Evolutionary conservation across 2,113 vertebrate genomes (phyloP).

Genomic region (Promerops cafer): DNA sequence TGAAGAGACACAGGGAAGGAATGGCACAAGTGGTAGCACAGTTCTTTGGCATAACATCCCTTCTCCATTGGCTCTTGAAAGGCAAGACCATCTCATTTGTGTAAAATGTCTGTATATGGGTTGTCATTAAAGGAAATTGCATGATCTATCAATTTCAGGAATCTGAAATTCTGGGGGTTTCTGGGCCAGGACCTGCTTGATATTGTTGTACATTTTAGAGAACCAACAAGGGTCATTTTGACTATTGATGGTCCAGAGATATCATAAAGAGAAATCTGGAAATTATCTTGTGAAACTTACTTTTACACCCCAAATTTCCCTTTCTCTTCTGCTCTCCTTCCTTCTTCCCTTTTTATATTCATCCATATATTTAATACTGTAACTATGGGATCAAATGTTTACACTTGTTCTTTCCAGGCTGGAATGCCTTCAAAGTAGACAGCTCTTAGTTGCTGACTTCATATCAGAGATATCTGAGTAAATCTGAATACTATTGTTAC

Average conservation of each 20-base stretch:
- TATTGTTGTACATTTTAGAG: background rate
- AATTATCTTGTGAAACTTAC: background rate
- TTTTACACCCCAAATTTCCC: background rate
- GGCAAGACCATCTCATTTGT: background rate
- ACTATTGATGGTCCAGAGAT: background rate
- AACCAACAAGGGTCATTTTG: accelerated
- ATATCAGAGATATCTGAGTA: background rate
- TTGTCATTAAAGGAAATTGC: background rate
- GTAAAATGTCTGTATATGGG: background rate
- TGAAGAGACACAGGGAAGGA: background rate
- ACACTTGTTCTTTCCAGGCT: background rate
- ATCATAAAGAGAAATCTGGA: background rate
- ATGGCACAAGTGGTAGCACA: background rate
- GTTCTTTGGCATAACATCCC: background rate
- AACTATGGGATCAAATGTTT: background rate
- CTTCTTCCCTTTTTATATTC: background rate
- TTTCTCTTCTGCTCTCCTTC: background rate
- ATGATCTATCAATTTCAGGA: background rate
- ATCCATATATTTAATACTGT: background rate
- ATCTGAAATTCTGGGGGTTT: background rate
- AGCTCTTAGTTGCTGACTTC: background rate
- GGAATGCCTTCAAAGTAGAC: background rate
- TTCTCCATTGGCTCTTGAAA: background rate
- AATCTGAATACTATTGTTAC: background rate
- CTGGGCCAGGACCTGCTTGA: background rate